Percentiles rank a stretch among this genome's conserved stretches.
phyloP scores from a whole-genome alignment of 2,113 vertebrate species.

The Trichechus manatus region DNA sequence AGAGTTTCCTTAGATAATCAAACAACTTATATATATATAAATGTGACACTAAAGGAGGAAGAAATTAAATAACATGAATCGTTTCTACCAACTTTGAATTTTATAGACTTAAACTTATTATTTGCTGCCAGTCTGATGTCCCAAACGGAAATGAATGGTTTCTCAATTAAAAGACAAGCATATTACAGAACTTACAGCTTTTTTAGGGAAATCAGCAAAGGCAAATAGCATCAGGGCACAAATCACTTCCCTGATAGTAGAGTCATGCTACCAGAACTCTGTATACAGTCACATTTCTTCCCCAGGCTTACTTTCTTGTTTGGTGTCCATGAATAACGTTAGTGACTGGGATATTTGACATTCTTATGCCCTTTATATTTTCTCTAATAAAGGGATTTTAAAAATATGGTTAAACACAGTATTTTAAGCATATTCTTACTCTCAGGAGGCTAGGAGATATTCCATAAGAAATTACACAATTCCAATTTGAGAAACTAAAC shows the following conservation, averaged over 20 bases:
- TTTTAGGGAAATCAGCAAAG: not conserved
- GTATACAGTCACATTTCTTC: not conserved
- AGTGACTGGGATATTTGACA: not conserved
- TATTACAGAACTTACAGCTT: not conserved
- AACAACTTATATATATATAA: not conserved
- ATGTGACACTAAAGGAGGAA: not conserved
- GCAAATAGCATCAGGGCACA: not conserved
- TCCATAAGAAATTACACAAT: not conserved
- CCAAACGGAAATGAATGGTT: not conserved
- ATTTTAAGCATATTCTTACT: not conserved
- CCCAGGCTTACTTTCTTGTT: not conserved
- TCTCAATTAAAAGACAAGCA: slow-evolving; percentile 15
- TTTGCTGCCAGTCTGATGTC: not conserved
- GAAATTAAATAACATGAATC: slow-evolving; percentile 25
- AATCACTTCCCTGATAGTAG: not conserved
- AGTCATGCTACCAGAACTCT: not conserved
- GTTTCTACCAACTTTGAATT: slow-evolving; percentile 8
- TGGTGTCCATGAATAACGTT: not conserved
- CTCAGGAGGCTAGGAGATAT: not conserved
- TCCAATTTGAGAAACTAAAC: not conserved
- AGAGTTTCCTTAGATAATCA: not conserved
- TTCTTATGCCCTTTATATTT: not conserved
- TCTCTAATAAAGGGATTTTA: not conserved
- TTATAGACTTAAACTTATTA: slow-evolving; percentile 22
- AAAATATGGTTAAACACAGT: not conserved